Base-by-base conservation (phyloP, 2,113 vertebrate species). In the Myocastor coypus region DNA sequence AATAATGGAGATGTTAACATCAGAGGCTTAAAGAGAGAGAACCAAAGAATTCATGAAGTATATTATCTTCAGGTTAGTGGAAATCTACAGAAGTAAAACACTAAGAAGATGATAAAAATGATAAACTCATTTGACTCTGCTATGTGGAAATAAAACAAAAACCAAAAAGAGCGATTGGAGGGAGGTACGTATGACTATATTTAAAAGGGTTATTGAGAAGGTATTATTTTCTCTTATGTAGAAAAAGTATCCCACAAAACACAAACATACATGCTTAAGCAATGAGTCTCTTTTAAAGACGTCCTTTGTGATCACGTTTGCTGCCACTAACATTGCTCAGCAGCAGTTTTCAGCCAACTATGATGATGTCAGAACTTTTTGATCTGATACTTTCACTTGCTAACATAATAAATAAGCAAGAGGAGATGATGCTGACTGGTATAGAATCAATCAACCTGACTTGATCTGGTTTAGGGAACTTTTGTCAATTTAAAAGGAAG, bases 331-430 rank as follows among this genome's bases (percentile, higher is more conserved):
- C 34, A 55, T 2, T 94, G 73, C 91, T 90, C 9, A 4, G 7
- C 26, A 57, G 34, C 30, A n/a, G 61, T 83, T 87, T 59, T 32
- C 19, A 81, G 37, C 0, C 28, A 96, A 81, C 7, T 59, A 2
- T 92, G 69, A 89, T 75, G n/a, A 87, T 55, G 5, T 81, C 46
- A 84, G 84, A 84, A 13, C 3, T 92, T 94, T 90, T 46, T 11
- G 68, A 63, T 1, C 17, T 20, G 66, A 89, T 61, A 7, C 20
- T 95, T 34, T 61, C 46, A 85, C 94, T 96, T 94, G 30, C 57
- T 75, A 89, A 55, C 7, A 75, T 19, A 4, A 37, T 63, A 85
- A 55, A 32, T 32, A 46, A 50, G 0, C 5, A 50, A 50, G 34
- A 83, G 5, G 59, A 89, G 16, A 81, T 80, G 26, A 83, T 4